Evolutionary conservation across 2,888 invertebrate genomes (phyloP), one percentile per base, ranked within the genome.

Genomic region (Lydus trimaculatus): DNA sequence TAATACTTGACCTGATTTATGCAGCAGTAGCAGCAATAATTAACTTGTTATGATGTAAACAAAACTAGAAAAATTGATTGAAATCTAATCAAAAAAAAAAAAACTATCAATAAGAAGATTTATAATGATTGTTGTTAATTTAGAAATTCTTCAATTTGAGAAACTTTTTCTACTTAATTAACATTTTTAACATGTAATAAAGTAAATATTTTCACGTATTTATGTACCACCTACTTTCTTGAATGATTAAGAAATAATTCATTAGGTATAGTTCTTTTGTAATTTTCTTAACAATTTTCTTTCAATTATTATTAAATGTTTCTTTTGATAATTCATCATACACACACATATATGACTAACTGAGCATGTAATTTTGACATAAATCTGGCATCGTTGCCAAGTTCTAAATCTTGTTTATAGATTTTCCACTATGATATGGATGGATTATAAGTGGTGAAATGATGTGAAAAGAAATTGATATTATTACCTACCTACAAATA

Each of bases 1-100:
- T 56, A 56, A 56, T 56, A 25, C 56, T 56, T 56, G 56, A 56
- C 56, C 56, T 56, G 25, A 15, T 56, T 56, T 56, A 8, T 23
- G 48, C 20, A 48, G 1, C 13, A 31, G 48, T 8, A 48, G 1
- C 13, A 31, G 8, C 31, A 43, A 33, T 7, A 11, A 15, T 48
- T 17, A 48, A 20, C 5, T 25, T 8, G 15, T 56, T 23, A 23
- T 56, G 25, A 56, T 11, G 56, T 56, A 56, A 25, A 20, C 17
- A 43, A 43, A 7, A 43, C 6, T 6, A 43, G 8, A 13, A 56
- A 56, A 25, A 56, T 56, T 56, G 13, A 25, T 25, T 56, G 9
- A 13, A 56, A 56, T 56, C 13, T 48, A 3, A 0, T 15, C 7
- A 2, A 25, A 20, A 56, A 20, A 2, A 25, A 20, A 56, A 25